Conservation (phyloP, 2,113 vertebrate genomes). For the Oxygymnocypris stewartii region DNA sequence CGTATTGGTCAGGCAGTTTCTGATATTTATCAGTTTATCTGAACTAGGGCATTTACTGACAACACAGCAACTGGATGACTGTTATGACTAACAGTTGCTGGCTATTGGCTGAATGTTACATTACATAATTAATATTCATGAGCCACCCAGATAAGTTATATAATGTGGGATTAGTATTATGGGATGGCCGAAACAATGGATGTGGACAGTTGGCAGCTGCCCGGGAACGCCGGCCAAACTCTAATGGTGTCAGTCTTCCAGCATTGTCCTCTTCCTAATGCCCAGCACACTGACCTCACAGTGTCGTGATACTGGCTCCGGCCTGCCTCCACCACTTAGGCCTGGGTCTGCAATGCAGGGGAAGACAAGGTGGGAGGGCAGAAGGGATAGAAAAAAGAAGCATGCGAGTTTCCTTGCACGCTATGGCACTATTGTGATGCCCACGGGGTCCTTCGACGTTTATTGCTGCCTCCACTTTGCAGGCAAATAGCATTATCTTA, state of each 20-base stretch:
- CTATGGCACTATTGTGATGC: slow-evolving; percentile 15
- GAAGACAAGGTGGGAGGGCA: slow-evolving; percentile 17
- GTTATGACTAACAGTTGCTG: too few relatives aligned
- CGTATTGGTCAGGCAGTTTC: neutral
- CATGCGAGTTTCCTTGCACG: neutral
- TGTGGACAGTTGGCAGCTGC: slow-evolving; percentile 46
- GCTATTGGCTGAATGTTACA: neutral
- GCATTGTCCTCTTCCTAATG: slow-evolving; percentile 42
- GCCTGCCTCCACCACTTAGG: slow-evolving; percentile 35
- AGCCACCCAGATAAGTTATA: neutral
- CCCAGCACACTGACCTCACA: slow-evolving; percentile 45
- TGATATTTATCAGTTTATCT: neutral
- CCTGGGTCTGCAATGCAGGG: slow-evolving; percentile 47
- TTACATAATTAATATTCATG: neutral
- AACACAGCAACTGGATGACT: neutral
- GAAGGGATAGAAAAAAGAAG: neutral
- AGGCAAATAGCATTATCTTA: slow-evolving; percentile 36
- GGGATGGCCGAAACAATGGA: slow-evolving; percentile 44
- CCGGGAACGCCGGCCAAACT: slow-evolving; percentile 42
- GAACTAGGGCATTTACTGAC: neutral
- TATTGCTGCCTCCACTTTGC: slow-evolving; percentile 18
- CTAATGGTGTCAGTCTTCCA: slow-evolving; percentile 51
- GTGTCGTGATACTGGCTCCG: slow-evolving; percentile 33
- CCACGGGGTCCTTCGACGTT: slow-evolving; percentile 25
- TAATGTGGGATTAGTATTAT: slow-evolving; percentile 40